phyloP scores from a whole-genome alignment of 2,113 vertebrate species.

The Microcebus murinus region DNA sequence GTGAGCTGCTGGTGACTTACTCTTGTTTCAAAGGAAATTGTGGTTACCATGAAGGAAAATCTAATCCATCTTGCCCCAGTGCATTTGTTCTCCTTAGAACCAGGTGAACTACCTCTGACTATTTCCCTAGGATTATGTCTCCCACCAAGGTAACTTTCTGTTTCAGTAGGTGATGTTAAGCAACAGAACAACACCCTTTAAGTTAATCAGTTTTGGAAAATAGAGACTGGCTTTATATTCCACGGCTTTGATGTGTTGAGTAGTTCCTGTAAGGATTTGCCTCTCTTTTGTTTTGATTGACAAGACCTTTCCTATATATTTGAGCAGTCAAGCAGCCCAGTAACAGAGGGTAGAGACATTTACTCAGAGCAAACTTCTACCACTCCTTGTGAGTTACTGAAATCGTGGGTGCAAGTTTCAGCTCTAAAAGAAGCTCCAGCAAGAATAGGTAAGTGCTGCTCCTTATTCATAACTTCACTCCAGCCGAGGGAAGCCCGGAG shows the following conservation, averaged over 20 bases:
- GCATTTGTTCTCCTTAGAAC: slow-evolving; percentile 54
- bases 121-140: slow-evolving; percentile 80
- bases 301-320: slow-evolving; percentile 86
- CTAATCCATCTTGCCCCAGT: slow-evolving; percentile 71
- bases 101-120: slow-evolving; percentile 61
- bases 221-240: slow-evolving; percentile 77
- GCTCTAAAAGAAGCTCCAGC: slow-evolving; percentile 29
- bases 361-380: slow-evolving; percentile 57
- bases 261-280: slow-evolving; percentile 86
- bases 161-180: slow-evolving; percentile 76
- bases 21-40: slow-evolving; percentile 48
- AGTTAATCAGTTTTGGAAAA: slow-evolving; percentile 79
- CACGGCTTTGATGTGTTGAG: slow-evolving; percentile 81
- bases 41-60: slow-evolving; percentile 61
- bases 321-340: slow-evolving; percentile 74
- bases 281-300: slow-evolving; percentile 84
- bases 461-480: slow-evolving; percentile 28
- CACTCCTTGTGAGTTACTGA: slow-evolving; percentile 50
- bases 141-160: slow-evolving; percentile 78
- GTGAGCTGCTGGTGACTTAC: not conserved
- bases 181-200: slow-evolving; percentile 82
- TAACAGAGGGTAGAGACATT: slow-evolving; percentile 69
- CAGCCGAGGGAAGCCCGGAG: not conserved
- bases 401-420: slow-evolving; percentile 63
- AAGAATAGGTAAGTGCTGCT: slow-evolving; percentile 79